These are phyloP conservation scores for Hedychridium roseum DNA, from an alignment of 2,888 invertebrate genomes.

Conservation along the genomic window DNA sequence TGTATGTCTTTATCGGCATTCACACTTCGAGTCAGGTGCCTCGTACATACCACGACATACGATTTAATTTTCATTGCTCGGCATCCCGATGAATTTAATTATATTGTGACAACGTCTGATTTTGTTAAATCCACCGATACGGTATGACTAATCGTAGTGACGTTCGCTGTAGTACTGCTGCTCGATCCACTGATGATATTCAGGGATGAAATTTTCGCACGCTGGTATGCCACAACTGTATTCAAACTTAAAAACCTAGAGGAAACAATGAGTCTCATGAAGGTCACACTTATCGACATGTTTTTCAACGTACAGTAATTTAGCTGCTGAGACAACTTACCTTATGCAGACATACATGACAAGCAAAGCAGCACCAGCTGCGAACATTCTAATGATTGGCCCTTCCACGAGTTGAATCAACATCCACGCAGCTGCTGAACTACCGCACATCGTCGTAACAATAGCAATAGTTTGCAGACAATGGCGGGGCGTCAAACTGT, in stretches of 20 bases:
- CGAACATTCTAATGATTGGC: constrained; percentile 80
- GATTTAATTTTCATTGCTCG: background rate
- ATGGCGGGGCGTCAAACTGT: constrained; percentile 82
- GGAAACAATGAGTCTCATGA: too few species aligned
- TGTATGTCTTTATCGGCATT: too few species aligned
- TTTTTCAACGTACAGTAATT: too few species aligned
- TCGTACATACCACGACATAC: background rate
- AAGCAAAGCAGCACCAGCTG: constrained; percentile 82
- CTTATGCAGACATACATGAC: constrained; percentile 85
- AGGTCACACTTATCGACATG: too few species aligned
- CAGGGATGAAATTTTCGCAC: constrained; percentile 87
- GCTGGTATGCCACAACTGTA: constrained; percentile 88
- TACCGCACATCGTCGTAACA: constrained; percentile 80
- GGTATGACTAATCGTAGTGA: constrained; percentile 68
- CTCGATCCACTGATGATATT: constrained; percentile 70
- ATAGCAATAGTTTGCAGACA: constrained; percentile 85
- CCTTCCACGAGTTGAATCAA: constrained; percentile 80
- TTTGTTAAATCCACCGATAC: constrained; percentile 64
- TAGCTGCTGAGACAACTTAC: constrained; percentile 65
- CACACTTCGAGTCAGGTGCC: background rate
- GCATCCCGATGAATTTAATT: constrained; percentile 8
- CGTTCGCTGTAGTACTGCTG: constrained; percentile 38
- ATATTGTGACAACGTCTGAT: constrained; percentile 43
- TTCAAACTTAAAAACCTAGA: constrained; percentile 85
- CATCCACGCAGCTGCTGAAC: constrained; percentile 81